Base-by-base conservation (phyloP, 2,888 invertebrate genomes). In the Helicoverpa assulta region DNA sequence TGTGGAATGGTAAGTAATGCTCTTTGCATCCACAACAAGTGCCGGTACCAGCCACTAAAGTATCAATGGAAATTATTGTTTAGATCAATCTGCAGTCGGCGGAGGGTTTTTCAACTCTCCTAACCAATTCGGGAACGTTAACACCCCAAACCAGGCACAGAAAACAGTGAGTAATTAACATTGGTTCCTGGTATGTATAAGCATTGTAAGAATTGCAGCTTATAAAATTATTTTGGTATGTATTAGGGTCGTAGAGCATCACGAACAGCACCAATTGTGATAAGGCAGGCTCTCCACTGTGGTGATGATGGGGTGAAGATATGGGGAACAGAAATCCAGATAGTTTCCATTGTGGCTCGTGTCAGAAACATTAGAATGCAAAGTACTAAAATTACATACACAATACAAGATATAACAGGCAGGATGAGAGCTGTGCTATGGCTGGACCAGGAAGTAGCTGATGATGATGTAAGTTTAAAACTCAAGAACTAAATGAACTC, bases 311-410 rank as follows among this genome's bases (percentile, higher is more conserved):
- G 96, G 62, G 83, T 96, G 0, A 95, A 94, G 85, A 95, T 96
- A 83, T 96, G 96, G 95, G 96, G 96, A 33, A 94, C 94, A 18
- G 96, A 96, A 72, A 91, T 96, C 61, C 95, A 95, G 85, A 95
- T 96, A 68, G 93, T 95, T 0, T 92, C 89, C 6, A 83, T 96
- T 73, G 92, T 96, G 10, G 96, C 95, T 29, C 86, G 95, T 60
- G 84, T 96, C 1, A 87, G 90, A 54, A 95, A 94, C 71, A 95
- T 96, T 51, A 87, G 92, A 54, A 89, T 95, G 83, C 96, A 96
- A 73, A 96, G 96, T 80, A 95, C 94, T 1, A 96, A 96, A 87
- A 95, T 96, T 26, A 95, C 95, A 52, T 96, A 96, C 69, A 96
- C 94, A 53, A 93, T 96, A 76, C 95, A 96, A 85, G 96, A 96